Base-by-base conservation (phyloP, 2,888 invertebrate genomes). In the Agrochola macilenta region DNA sequence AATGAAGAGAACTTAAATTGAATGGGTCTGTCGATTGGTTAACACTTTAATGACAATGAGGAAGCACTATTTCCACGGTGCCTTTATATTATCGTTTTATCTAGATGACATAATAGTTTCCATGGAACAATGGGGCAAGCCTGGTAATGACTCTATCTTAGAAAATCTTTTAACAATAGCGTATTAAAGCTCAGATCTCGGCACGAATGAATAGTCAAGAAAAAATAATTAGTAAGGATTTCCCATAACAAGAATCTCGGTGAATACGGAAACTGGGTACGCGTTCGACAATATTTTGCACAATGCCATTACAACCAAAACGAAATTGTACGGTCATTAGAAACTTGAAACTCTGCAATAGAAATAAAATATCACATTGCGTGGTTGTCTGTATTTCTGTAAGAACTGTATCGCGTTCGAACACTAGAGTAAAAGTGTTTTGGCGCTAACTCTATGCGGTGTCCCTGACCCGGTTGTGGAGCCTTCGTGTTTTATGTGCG, bases 381-480 rank as follows among this genome's bases (percentile, higher is more conserved):
- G 78, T 82, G 75, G 81, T 80, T 65, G 69, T 66, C 77, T 80
- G 60, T 69, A 63, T 74, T 84, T 84, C 58, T 80, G 79, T 78
- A 43, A 58, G 73, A 66, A 76, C 69, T 26, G 81, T 80, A 75
- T 70, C 69, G 83, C 63, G 81, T 82, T 78, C 72, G 78, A 86
- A 72, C 78, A 84, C 77, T 86, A 75, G 77, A 88, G 81, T 88
- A 87, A 87, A 87, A 89, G 87, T 89, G 88, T 90, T 92, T 92
- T 93, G 91, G 91, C 90, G 88, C 89, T 89, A 87, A 82, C 89
- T 86, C 88, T 89, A 91, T 92, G 93, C 93, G 86, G 92, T 91
- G 93, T 91, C 94, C 93, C 87, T 93, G 94, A 93, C 94, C 93
- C 78, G 88, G 82, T 84, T 88, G 85, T 77, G 74, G 78, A 88